Evolutionary conservation across 2,797 vertebrate genomes (phyloP), one percentile per base, ranked within the genome.

Genomic region (Mus spretus): DNA sequence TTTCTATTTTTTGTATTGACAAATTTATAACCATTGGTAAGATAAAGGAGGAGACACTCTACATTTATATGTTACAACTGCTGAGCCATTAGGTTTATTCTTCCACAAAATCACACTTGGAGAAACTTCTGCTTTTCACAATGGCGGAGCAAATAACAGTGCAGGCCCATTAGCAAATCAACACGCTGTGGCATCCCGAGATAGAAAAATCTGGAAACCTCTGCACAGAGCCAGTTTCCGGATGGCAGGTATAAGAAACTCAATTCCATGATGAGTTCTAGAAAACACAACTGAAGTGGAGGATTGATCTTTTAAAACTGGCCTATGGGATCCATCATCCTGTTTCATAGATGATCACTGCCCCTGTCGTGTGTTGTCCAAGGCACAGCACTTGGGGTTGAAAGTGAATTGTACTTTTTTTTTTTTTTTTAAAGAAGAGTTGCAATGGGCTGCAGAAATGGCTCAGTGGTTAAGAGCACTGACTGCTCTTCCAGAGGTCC

Each of bases 1-100:
- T 92, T 57, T 15, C 14, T 83, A 53, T 77, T 94, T 94, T 88
- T 97, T 2, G 47, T 97, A 81, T 65, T 87, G 40, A 53, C 1
- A n/a, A 70, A 90, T 40, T 82, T 90, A 79, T 10, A 75, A 22
- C 72, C 15, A 75, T 83, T 86, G 59, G 83, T 83, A 94, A 94
- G 31, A 75, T 91, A 83, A 96, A 95, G 59, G 40, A 86, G 11
- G 14, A 80, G 12, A 37, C 77, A 59, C 8, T 82, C 70, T 83
- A 17, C 14, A 79, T 89, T 75, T 28, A 4, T 67, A 19, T 82
- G 89, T 37, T 72, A 91, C 31, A 31, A 11, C 1, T 84, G 26
- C 6, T 53, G 75, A 67, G 34, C 50, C 82, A 61, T 12, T 91
- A 3, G 9, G 55, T 84, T 75, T 84, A 93, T 91, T 93, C 13